Percentiles rank a stretch among this genome's conserved stretches.
Conservation (phyloP, 2,888 invertebrate species). For the Galeruca laticollis region DNA sequence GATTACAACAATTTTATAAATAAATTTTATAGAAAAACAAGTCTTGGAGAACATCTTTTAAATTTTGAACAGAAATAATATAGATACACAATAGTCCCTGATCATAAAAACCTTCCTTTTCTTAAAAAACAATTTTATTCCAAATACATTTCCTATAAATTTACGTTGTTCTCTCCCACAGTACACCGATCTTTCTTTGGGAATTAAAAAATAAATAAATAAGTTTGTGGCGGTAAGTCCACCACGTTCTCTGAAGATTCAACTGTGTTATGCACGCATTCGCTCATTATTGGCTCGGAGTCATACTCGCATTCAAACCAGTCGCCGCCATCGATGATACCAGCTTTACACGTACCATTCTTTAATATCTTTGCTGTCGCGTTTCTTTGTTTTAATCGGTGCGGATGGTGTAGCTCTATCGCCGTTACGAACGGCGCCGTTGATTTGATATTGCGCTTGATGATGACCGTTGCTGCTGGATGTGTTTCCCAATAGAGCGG, state of each 20-base stretch:
- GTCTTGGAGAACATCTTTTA: no score
- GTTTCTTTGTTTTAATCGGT: slow-evolving; percentile 71
- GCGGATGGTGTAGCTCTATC: slow-evolving; percentile 64
- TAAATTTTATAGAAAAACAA: no score
- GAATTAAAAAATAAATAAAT: slow-evolving; percentile 39
- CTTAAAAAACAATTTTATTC: no score
- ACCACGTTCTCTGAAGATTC: background rate
- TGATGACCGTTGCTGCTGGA: slow-evolving; percentile 67
- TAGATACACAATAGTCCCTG: no score
- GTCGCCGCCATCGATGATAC: background rate
- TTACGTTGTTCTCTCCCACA: background rate
- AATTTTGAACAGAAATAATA: no score
- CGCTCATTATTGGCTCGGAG: slow-evolving; percentile 61
- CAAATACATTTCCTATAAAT: background rate
- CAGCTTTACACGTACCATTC: slow-evolving; percentile 93
- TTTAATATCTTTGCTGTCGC: slow-evolving; percentile 90
- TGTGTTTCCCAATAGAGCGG: slow-evolving; percentile 76
- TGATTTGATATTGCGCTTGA: slow-evolving; percentile 68
- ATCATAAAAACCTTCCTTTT: no score
- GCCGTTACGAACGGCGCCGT: slow-evolving; percentile 69
- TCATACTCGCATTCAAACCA: slow-evolving; percentile 46
- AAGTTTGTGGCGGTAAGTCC: slow-evolving; percentile 28
- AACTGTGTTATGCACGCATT: slow-evolving; percentile 22
- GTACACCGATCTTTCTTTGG: slow-evolving; percentile 23
- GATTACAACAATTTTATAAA: no score